These are phyloP conservation scores for Drosophila vallismaia DNA, from an alignment of 2,888 invertebrate genomes.

Conservation along the genomic window DNA sequence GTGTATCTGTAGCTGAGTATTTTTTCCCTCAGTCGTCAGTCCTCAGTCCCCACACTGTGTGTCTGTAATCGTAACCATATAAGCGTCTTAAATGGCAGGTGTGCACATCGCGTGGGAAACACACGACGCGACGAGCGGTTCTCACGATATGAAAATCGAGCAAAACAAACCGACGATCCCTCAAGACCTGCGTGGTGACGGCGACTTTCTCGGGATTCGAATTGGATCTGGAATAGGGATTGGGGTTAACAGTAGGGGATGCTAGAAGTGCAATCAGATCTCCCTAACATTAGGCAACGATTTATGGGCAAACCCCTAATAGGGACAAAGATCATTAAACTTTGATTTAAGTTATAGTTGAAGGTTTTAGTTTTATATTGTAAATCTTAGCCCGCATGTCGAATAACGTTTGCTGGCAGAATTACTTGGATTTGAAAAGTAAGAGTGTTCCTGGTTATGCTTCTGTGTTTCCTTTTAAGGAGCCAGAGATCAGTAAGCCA, in stretches of 20 bases:
- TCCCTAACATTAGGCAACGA: slow-evolving; percentile 9
- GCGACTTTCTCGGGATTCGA: slow-evolving; percentile 43
- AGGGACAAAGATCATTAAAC: neutral
- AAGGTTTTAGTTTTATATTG: too few relatives aligned
- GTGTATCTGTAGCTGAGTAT: slow-evolving; percentile 14
- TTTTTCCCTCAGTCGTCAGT: neutral
- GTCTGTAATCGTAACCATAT: slow-evolving; percentile 77
- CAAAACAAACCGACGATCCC: slow-evolving; percentile 47
- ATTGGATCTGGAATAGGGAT: slow-evolving; percentile 24
- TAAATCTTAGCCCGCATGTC: too few relatives aligned
- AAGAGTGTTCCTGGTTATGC: neutral
- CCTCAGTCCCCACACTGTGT: slow-evolving; percentile 14
- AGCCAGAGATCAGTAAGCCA: slow-evolving; percentile 32
- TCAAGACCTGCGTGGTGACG: slow-evolving; percentile 15
- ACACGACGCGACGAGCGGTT: slow-evolving; percentile 84
- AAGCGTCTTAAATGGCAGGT: slow-evolving; percentile 83
- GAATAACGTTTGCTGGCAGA: too few relatives aligned
- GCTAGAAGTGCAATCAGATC: slow-evolving; percentile 1
- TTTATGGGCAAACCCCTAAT: slow-evolving; percentile 18
- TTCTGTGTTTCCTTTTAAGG: neutral
- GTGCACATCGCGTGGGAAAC: slow-evolving; percentile 85
- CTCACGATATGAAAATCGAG: slow-evolving; percentile 84
- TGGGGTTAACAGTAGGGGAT: slow-evolving; percentile 32
- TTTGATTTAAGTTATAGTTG: too few relatives aligned
- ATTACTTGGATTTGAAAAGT: neutral